Evolutionary conservation across 2,113 vertebrate genomes (phyloP), one percentile per base, ranked within the genome.

Genomic region (Caranx melampygus): DNA sequence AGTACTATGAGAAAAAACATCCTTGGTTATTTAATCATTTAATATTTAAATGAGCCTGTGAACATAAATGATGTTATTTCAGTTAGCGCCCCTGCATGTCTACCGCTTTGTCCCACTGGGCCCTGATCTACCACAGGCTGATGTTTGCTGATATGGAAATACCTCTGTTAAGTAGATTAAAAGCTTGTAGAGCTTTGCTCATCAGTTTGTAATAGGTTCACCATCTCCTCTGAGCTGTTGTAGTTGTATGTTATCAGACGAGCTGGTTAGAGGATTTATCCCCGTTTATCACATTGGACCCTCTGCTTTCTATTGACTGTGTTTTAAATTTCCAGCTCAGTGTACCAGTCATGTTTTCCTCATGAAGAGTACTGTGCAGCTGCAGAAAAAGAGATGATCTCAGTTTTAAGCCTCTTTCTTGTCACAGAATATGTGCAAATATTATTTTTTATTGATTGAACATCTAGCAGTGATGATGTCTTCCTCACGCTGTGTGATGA

Each of bases 391-490:
- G 37, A 66, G n/a, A 75, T 55, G 20, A 45, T 35, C 31, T 65
- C 13, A 47, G 31, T 76, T 58, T 78, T 20, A 31, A 51, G 49
- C 37, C 51, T 69, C 6, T 74, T 57, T 73, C 10, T 45, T 59
- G n/a, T 54, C 12, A 40, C 8, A 55, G 71, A 68, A 45, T 54
- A 26, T 59, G 16, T 72, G 60, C 64, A 72, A 80, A 75, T 83
- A 60, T 70, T 78, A 16, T 72, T 35, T 76, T 72, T 87, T 70
- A 51, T 47, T 82, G 69, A 86, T 44, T 82, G 60, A 88, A 77
- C 44, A 66, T 72, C 55, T 72, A 34, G 6, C 42, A 64, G 34
- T 12, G 21, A 79, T 60, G 45, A 76, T 55, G 47, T 75, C 47
- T 34, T 68, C 14, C 57, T 78, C 52, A 1, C 15, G 21, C 45